phyloP scores from a whole-genome alignment of 2,113 vertebrate species.

The Hiodon alosoides region DNA sequence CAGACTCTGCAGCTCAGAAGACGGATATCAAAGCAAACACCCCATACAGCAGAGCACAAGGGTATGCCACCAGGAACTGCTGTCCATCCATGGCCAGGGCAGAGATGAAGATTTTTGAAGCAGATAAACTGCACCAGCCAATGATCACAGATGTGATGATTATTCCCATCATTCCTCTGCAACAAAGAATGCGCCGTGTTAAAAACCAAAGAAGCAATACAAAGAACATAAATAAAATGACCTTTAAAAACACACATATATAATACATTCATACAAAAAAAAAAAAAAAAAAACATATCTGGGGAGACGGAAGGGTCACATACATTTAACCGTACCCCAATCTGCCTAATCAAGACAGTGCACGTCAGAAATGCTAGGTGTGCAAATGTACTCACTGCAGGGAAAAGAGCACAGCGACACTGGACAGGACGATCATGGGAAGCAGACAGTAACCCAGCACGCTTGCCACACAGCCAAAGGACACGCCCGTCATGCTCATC shows the following conservation, averaged over 20 bases:
- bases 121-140: slow-evolving; percentile 82
- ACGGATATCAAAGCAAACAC: slow-evolving; percentile 79
- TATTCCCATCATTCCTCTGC: slow-evolving; percentile 66
- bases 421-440: slow-evolving; percentile 77
- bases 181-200: slow-evolving; percentile 3
- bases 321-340: too few species aligned
- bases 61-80: slow-evolving; percentile 80
- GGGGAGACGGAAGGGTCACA: not conserved
- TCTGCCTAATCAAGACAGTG: slow-evolving; percentile 26
- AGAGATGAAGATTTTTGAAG: slow-evolving; percentile 83
- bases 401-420: slow-evolving; percentile 66
- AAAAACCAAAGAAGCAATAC: not conserved
- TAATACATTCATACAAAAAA: slow-evolving; percentile 17
- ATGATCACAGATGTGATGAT: slow-evolving; percentile 61
- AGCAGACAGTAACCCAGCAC: slow-evolving; percentile 81
- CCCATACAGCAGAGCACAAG: slow-evolving; percentile 79
- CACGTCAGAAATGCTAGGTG: not conserved
- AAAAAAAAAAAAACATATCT: slow-evolving; percentile 23
- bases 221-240: not conserved
- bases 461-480: slow-evolving; percentile 75
- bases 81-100: slow-evolving; percentile 81
- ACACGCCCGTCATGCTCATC: slow-evolving; percentile 71
- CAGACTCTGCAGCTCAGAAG: slow-evolving; percentile 58
- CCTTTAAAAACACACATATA: not conserved
- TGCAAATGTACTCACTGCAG: slow-evolving; percentile 68